Conservation (phyloP, 2,113 vertebrate genomes). For the mouse (Mus musculus) region GRCm39 chr6:12846001-12846500, state of each 20-base stretch:
- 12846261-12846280: neutral
- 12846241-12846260: neutral
- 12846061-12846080: neutral
- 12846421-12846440: too few species aligned
- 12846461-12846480: too few species aligned
- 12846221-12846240: neutral
- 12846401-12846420: too few species aligned
- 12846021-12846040: neutral
- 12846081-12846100: neutral
- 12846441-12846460: too few species aligned
- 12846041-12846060: neutral
- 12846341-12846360: neutral
- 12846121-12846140: neutral
- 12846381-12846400: too few species aligned
- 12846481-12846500: too few species aligned
- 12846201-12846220: neutral
- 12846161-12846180: too few species aligned
- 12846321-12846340: neutral
- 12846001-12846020: neutral
- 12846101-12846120: neutral
- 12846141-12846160: neutral
- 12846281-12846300: neutral
- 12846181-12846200: neutral
- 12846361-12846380: neutral
- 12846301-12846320: neutral